These are phyloP conservation scores for Blomia tropicalis DNA, from an alignment of 2,888 invertebrate species.

Conservation along the genomic window DNA sequence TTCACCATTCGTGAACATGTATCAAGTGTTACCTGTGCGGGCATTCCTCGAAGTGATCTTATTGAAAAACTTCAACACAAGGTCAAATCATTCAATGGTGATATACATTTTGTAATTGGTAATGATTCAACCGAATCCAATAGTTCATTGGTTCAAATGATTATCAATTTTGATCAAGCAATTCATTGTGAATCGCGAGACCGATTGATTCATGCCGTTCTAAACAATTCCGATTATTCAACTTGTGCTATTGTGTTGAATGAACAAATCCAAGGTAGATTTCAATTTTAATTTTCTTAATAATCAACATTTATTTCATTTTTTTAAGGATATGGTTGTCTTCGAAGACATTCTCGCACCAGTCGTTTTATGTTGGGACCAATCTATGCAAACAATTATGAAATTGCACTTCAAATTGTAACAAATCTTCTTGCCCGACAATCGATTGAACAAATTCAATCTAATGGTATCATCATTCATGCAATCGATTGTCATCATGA, in stretches of 20 bases:
- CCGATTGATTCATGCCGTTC: not conserved
- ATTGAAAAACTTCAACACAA: not conserved
- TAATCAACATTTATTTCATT: not conserved
- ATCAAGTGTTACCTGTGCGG: slow-evolving; percentile 5
- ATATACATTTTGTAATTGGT: not conserved
- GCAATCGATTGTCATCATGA: not conserved
- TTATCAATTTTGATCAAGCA: slow-evolving; percentile 13
- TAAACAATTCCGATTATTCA: not conserved
- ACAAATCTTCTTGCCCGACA: not conserved
- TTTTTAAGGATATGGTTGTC: slow-evolving; percentile 11
- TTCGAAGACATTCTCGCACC: not conserved
- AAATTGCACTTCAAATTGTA: not conserved
- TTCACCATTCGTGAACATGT: slow-evolving; percentile 15
- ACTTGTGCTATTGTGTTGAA: not conserved
- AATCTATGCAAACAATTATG: not conserved
- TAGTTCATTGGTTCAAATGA: slow-evolving; percentile 2
- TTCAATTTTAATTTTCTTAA: not conserved
- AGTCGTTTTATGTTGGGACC: slow-evolving; percentile 12
- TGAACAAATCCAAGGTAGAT: not conserved
- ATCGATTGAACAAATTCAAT: not conserved
- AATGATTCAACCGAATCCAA: not conserved
- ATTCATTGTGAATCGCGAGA: not conserved
- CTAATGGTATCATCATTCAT: slow-evolving; percentile 3
- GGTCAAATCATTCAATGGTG: not conserved
- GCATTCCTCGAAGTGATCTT: not conserved